Percentiles rank a stretch among this genome's conserved stretches.
These are phyloP conservation scores for Nesometra sesokonis DNA, from an alignment of 35 echinoderm and acorn worm species.

Conservation along the genomic window DNA sequence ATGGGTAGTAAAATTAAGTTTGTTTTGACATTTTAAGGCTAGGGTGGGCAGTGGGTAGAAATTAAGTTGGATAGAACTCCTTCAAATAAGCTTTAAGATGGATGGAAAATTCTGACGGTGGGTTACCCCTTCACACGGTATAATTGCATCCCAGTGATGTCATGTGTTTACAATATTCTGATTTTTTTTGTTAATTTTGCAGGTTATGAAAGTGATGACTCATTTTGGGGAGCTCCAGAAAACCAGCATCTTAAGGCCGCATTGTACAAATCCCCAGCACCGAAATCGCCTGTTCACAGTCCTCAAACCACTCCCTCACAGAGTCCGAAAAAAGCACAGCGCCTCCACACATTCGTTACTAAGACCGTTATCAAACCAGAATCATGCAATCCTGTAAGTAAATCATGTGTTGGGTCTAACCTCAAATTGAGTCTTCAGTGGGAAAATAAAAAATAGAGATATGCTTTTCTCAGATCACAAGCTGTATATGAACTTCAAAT, in stretches of 20 bases:
- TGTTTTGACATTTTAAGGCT: no score
- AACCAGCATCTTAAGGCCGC: slow-evolving; percentile 32
- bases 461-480: neutral
- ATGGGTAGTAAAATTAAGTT: no score
- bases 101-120: no score
- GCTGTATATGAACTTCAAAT: neutral
- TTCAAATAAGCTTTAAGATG: no score
- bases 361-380: slow-evolving; percentile 99
- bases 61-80: no score
- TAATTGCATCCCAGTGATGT: no score
- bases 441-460: neutral
- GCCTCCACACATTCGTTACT: slow-evolving; percentile 53
- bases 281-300: neutral
- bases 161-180: no score
- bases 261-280: neutral
- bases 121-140: no score
- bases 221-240: slow-evolving; percentile 46
- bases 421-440: neutral
- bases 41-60: no score
- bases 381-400: slow-evolving; percentile 70
- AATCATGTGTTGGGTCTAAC: no score
- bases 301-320: neutral
- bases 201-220: slow-evolving; percentile 28
- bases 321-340: neutral
- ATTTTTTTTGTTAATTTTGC: neutral